These are phyloP conservation scores for Agrypnus murinus DNA, from an alignment of 2,888 invertebrate genomes.

Conservation along the genomic window DNA sequence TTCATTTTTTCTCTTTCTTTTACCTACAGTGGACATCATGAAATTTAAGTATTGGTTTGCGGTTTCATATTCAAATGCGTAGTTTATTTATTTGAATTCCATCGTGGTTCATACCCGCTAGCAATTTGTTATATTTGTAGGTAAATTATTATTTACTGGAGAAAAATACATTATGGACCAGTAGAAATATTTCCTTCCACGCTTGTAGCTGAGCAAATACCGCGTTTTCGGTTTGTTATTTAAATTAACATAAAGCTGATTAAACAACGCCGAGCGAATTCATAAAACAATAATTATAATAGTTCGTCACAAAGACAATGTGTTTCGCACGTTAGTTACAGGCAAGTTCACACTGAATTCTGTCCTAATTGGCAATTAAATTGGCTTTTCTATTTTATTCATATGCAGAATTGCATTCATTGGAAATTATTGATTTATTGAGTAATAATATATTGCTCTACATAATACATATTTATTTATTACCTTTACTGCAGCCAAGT, in stretches of 20 bases:
- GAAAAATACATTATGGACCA: constrained; percentile 38
- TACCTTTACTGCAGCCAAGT: constrained; percentile 38
- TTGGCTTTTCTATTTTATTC: constrained; percentile 54
- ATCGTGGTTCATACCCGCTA: not conserved
- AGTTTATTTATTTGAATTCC: constrained; percentile 57
- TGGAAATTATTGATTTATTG: constrained; percentile 61
- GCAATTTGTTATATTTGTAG: constrained; percentile 21
- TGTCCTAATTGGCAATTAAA: constrained; percentile 62
- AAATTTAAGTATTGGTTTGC: constrained; percentile 58
- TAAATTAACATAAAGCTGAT: not conserved
- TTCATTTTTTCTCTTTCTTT: constrained; percentile 23
- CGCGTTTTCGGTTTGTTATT: no score
- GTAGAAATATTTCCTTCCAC: constrained; percentile 8
- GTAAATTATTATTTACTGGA: constrained; percentile 27
- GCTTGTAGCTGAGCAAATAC: no score
- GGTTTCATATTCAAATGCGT: constrained; percentile 60
- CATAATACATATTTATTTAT: constrained; percentile 58
- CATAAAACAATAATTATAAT: constrained; percentile 13
- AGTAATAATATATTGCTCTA: constrained; percentile 55
- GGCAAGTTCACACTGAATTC: constrained; percentile 26
- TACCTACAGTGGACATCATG: constrained; percentile 31
- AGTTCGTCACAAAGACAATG: constrained; percentile 25
- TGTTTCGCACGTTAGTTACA: constrained; percentile 14
- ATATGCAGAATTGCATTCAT: constrained; percentile 59
- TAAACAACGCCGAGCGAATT: constrained; percentile 3